Base-by-base conservation (phyloP, 2,888 invertebrate species). In the Xanthia icteritia region DNA sequence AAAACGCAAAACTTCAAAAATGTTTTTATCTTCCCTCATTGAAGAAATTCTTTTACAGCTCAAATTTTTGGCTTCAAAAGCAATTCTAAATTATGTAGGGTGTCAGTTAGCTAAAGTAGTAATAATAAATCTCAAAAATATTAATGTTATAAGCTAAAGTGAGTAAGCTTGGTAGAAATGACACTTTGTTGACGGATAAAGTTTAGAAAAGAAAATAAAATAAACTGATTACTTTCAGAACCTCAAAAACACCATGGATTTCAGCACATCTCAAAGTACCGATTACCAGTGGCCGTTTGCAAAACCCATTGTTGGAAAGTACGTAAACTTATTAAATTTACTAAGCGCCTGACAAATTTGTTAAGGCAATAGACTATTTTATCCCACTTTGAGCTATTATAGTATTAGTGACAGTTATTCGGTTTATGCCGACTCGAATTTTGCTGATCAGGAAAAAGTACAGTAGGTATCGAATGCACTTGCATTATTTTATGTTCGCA, bases 281-380 rank as follows among this genome's bases (percentile, higher is more conserved):
- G 97, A 97, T 83, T 97, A 94, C 88, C 95, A 94, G 89, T 97
- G 97, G 97, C 97, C 97, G 0, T 97, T 97, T 90, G 94, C 97
- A 51, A 97, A 97, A 85, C 97, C 97, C 0, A 88, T 97, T 8
- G 91, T 97, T 64, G 95, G 97, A 79, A 97, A 95, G 97, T 97
- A 95, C 79, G 93, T 90, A 73, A 13, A 8, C 31, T 51, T 31
- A 20, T 71, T 42, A 23, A 2, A 13, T 31, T 23, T 73, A 77
- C 5, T 48, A 42, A 56, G 48, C 45, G 81, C 84, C 84, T 90
- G 67, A 70, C 13, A 42, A 70, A 51, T 67, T 45, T 69, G 9
- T 45, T n/a, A 15, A 9, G 17, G 83, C 83, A 82, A 84, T 6
- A 78, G 68, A 31, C 45, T 56, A n/a, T 31, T 58, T 31, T 36